phyloP scores from a whole-genome alignment of 2,888 invertebrate genomes.

The Venusia cambrica region DNA sequence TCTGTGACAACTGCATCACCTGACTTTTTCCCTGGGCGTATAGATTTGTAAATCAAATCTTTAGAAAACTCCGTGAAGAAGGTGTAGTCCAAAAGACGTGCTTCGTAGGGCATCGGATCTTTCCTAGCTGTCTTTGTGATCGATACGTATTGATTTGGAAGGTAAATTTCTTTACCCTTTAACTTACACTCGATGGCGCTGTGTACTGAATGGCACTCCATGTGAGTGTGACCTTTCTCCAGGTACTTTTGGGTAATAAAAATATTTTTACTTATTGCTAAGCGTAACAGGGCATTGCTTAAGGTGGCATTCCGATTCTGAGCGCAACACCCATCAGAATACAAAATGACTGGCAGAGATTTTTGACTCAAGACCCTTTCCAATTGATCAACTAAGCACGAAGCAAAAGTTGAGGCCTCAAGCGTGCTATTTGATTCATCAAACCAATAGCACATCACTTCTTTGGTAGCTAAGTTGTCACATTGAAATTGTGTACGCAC shows the following conservation, averaged over 20 bases:
- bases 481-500: constrained; percentile 35
- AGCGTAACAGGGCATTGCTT: constrained; percentile 28
- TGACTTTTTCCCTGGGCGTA: too few species aligned
- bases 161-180: constrained; percentile 18
- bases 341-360: constrained; percentile 30
- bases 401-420: constrained; percentile 27
- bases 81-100: too few species aligned
- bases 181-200: constrained; percentile 18
- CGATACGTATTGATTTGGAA: constrained; percentile 9
- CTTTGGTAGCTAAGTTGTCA: constrained; percentile 26
- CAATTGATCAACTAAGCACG: constrained; percentile 24
- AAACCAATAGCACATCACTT: constrained; percentile 32
- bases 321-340: constrained; percentile 30
- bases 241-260: constrained; percentile 23
- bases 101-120: too few species aligned
- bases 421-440: constrained; percentile 27
- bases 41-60: constrained; percentile 17
- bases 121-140: too few species aligned
- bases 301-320: constrained; percentile 30
- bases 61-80: constrained; percentile 16
- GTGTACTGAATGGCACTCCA: constrained; percentile 24
- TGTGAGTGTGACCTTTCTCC: constrained; percentile 24
- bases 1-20: constrained; percentile 12
- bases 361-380: constrained; percentile 21
- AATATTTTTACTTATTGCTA: constrained; percentile 29